Evolutionary conservation across 2,797 vertebrate species (phyloP).

Genomic region (Octomys mimax): DNA sequence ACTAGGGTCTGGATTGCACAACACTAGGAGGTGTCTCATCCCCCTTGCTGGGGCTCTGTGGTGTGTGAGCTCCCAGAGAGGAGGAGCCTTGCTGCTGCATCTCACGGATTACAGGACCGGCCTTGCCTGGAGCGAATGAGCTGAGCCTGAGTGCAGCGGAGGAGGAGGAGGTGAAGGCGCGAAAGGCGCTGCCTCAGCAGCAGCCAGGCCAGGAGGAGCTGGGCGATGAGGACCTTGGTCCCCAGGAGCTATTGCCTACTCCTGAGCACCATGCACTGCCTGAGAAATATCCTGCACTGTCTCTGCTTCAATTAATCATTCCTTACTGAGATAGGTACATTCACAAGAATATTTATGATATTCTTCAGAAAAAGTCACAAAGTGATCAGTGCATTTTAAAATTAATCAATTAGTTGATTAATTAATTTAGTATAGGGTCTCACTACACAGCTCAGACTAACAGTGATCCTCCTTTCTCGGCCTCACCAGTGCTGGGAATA

Average conservation of each 20-base stretch:
- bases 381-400: background rate
- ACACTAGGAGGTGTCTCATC: accelerated
- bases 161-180: accelerated
- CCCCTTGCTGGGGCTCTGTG: accelerated
- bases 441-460: too few species aligned
- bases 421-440: too few species aligned
- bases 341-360: accelerated
- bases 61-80: accelerated
- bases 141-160: accelerated
- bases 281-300: too few species aligned
- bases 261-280: background rate
- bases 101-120: background rate
- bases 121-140: accelerated
- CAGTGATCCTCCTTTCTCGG: too few species aligned
- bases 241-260: too few species aligned
- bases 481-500: too few species aligned
- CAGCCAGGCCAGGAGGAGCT: background rate
- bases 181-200: accelerated
- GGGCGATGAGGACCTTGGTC: background rate
- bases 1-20: background rate
- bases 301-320: background rate
- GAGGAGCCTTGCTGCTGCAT: accelerated
- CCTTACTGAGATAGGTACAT: too few species aligned
- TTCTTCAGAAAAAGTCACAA: background rate
- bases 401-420: too few species aligned